Base-by-base conservation (phyloP, 2,888 invertebrate genomes). In the Drosophila testacea region DNA sequence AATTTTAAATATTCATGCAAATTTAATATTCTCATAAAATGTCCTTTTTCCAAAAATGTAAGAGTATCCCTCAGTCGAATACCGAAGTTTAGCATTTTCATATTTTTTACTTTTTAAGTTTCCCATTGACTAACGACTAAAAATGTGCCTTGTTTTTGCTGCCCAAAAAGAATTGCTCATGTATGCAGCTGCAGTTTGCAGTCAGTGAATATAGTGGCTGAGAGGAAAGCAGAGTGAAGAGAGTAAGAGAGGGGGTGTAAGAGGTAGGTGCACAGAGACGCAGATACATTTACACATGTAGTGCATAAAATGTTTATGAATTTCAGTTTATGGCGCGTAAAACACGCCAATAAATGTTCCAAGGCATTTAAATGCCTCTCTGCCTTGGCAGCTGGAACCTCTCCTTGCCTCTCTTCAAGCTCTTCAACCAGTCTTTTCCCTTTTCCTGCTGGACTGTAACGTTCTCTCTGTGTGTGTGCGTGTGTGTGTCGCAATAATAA, bases 301-400 rank as follows among this genome's bases (percentile, higher is more conserved):
- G 89, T 88, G 84, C 85, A 84, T 90, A 90, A 84, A 89, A 84
- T 84, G 90, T 84, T 84, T 84, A 84, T 84, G 84, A 84, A 84
- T 84, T 84, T 88, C 82, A 88, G 85, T 88, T 88, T 90, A 88
- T 88, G 90, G 90, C 85, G 90, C 87, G 90, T 86, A 90, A 88
- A 88, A 88, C 90, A 90, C 79, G 84, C 89, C 90, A 90, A 90
- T 87, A 87, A 87, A 87, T 88, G 87, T 88, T 79, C 72, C 70
- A 70, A 73, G 74, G 86, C 88, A 89, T 82, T 88, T 79, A 88
- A 89, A 83, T 80, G 81, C 76, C 71, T 59, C 71, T 59, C 67
- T 66, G 67, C 60, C 60, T 73, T 69, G 70, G 52, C 76, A 62
- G 62, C 69, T 78, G 79, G 52, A 73, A 68, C 67, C 79, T 54